Percentiles rank a stretch among this genome's conserved stretches.
These are phyloP conservation scores for Leptoclinus maculatus DNA, from an alignment of 2,797 vertebrate genomes.

Conservation along the genomic window DNA sequence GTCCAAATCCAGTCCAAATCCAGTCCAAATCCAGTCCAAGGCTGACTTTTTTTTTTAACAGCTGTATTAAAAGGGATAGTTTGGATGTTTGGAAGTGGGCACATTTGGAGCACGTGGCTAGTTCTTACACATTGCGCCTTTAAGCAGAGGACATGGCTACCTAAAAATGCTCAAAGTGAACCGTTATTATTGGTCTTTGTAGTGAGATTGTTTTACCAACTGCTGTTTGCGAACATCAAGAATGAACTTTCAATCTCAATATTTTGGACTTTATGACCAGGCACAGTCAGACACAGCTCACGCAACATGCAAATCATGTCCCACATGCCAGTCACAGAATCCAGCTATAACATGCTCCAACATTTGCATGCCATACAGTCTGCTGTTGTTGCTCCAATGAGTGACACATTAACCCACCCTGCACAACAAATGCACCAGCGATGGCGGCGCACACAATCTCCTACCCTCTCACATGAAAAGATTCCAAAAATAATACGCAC, in stretches of 20 bases:
- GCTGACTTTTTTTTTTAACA: too few relatives aligned
- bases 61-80: too few relatives aligned
- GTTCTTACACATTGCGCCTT: too few relatives aligned
- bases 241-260: neutral
- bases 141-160: too few relatives aligned
- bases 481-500: neutral
- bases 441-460: neutral
- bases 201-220: neutral
- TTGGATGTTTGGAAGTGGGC: too few relatives aligned
- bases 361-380: conserved; percentile 3
- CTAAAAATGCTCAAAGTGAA: neutral
- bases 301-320: conserved; percentile 4
- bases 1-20: too few relatives aligned
- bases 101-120: too few relatives aligned
- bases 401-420: neutral
- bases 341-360: neutral
- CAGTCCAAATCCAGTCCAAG: too few relatives aligned
- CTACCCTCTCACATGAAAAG: neutral
- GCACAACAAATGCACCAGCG: neutral
- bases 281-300: neutral
- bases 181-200: neutral
- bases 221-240: neutral
- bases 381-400: neutral
- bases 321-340: neutral
- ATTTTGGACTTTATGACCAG: neutral